Percentiles rank a stretch among this genome's conserved stretches.
phyloP scores from a whole-genome alignment of 2,888 invertebrate species.

The Euclidia mi region DNA sequence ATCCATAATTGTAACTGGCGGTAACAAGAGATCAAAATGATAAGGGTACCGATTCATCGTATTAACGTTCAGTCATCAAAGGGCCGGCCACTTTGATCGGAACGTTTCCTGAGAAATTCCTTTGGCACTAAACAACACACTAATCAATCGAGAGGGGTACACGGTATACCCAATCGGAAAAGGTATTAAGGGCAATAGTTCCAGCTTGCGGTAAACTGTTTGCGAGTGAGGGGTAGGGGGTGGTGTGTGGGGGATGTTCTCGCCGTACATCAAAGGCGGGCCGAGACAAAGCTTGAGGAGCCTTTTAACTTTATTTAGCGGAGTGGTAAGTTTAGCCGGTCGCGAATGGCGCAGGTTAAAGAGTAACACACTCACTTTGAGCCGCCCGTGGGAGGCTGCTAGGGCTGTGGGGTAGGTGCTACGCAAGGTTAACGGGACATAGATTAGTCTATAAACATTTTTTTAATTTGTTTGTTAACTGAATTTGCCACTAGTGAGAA shows the following conservation, averaged over 20 bases:
- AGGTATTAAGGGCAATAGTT: constrained; percentile 89
- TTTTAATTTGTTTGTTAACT: no score
- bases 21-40: constrained; percentile 74
- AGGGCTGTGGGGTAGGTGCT: constrained; percentile 63
- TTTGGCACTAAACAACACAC: constrained; percentile 74
- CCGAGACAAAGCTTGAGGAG: constrained; percentile 89
- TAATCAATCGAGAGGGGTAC: constrained; percentile 81
- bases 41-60: constrained; percentile 71
- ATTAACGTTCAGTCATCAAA: constrained; percentile 74
- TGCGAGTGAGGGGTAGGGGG: constrained; percentile 68
- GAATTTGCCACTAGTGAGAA: no score
- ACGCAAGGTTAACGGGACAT: not conserved
- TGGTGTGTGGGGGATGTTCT: constrained; percentile 63
- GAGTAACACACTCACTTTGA: constrained; percentile 90
- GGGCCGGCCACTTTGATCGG: constrained; percentile 77
- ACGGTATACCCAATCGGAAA: constrained; percentile 82
- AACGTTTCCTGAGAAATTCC: constrained; percentile 82
- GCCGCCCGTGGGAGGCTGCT: constrained; percentile 63
- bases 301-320: constrained; percentile 90
- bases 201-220: constrained; percentile 88
- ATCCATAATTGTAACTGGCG: constrained; percentile 52
- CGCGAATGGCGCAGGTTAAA: constrained; percentile 90
- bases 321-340: constrained; percentile 90
- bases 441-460: not conserved
- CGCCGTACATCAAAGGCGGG: constrained; percentile 86